A percentile compares a stretch with the other conserved stretches of the same genome.
Evolutionary conservation across 2,888 invertebrate genomes (phyloP).

Genomic region (Malachius bipustulatus): DNA sequence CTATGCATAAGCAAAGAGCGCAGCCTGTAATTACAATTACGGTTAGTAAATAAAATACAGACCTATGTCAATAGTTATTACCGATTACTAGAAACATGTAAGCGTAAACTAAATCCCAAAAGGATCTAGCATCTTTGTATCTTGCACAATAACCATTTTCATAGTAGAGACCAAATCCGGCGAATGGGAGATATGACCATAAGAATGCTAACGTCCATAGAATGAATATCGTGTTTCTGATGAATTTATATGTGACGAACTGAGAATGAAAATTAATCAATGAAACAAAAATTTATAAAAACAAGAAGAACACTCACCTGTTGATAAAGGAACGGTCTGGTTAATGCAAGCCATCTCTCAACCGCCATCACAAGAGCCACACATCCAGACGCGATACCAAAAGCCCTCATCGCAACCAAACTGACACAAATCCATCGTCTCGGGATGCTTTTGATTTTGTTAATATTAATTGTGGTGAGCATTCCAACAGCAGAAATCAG

Average conservation of each 20-base stretch:
- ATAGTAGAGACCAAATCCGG: conserved; percentile 64
- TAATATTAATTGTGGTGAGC: conserved; percentile 54
- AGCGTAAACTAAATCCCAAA: conserved; percentile 60
- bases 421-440: conserved; percentile 48
- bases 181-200: conserved; percentile 62
- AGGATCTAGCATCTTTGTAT: conserved; percentile 56
- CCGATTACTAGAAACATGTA: conserved; percentile 65
- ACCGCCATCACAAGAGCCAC: conserved; percentile 82
- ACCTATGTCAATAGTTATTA: conserved; percentile 31
- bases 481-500: conserved; percentile 69
- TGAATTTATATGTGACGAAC: conserved; percentile 70
- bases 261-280: too few species aligned
- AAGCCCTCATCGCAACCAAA: conserved; percentile 64
- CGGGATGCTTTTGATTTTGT: conserved; percentile 35
- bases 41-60: conserved; percentile 1
- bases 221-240: conserved; percentile 56
- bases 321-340: conserved; percentile 76
- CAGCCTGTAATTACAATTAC: conserved; percentile 50
- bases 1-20: conserved; percentile 59
- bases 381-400: conserved; percentile 78
- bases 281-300: too few species aligned
- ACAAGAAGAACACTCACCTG: too few species aligned
- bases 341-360: conserved; percentile 77
- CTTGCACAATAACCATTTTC: conserved; percentile 48
- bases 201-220: conserved; percentile 58